Evolutionary conservation across 2,113 vertebrate species (phyloP).

Genomic region (Rutilus rutilus): DNA sequence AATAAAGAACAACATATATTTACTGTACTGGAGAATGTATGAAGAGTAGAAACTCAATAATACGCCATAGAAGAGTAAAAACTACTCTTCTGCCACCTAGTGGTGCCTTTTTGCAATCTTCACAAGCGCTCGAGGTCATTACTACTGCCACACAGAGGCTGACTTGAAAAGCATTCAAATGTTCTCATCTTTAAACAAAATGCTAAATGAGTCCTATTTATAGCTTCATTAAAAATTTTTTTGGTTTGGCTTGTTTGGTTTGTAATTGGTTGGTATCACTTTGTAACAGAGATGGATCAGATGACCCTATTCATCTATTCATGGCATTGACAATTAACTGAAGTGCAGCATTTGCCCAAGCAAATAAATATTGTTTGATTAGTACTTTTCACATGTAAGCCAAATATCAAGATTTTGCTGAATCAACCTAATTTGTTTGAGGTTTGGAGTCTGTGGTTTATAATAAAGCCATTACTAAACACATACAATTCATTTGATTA

Average conservation of each 20-base stretch:
- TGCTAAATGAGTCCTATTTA: not conserved
- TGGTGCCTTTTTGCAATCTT: not conserved
- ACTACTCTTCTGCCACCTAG: conserved; percentile 18
- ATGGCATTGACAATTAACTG: not conserved
- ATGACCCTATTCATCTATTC: not conserved
- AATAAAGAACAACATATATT: not conserved
- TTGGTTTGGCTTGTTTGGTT: not conserved
- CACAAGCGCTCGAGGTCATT: not conserved
- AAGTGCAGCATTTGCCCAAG: not conserved
- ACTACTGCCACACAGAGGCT: not conserved
- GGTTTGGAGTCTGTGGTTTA: not conserved
- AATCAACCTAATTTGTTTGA: not conserved
- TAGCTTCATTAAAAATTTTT: too few relatives aligned
- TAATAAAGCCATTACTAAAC: not conserved
- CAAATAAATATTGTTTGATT: not conserved
- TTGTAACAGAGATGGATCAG: not conserved
- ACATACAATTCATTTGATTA: not conserved
- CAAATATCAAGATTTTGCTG: not conserved
- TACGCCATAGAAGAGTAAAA: not conserved
- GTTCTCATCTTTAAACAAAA: not conserved
- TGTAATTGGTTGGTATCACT: not conserved
- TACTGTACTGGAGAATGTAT: not conserved
- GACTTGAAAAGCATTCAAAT: not conserved
- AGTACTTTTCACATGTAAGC: not conserved
- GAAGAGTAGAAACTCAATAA: not conserved